Percentiles rank a stretch among this genome's conserved stretches.
phyloP scores from a whole-genome alignment of 2,797 vertebrate species.

The Moxostoma hubbsi region DNA sequence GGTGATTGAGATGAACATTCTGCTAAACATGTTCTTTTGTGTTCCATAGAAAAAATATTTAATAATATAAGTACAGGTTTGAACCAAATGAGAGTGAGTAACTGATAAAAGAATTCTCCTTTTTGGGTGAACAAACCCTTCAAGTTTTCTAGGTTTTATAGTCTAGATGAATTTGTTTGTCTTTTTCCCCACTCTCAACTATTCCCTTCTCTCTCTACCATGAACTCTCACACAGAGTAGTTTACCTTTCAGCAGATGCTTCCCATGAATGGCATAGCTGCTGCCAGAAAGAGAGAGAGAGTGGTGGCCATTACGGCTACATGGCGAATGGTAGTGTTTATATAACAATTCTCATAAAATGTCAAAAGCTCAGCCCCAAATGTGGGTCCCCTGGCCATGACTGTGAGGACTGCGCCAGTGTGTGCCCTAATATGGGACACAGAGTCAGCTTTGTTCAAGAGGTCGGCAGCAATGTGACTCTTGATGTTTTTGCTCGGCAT shows the following conservation, averaged over 20 bases:
- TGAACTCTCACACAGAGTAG: not conserved
- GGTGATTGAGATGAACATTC: no score
- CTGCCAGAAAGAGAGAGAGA: slow-evolving; percentile 32
- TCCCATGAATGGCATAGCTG: slow-evolving; percentile 29
- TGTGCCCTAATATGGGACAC: slow-evolving; percentile 46
- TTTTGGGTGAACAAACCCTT: no score
- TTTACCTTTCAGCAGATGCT: slow-evolving; percentile 32
- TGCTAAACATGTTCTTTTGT: no score
- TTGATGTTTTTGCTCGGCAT: slow-evolving; percentile 47
- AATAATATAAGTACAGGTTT: no score
- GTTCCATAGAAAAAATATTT: no score
- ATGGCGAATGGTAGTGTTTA: slow-evolving; percentile 50
- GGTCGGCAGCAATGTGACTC: slow-evolving; percentile 53
- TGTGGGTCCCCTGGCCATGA: slow-evolving; percentile 54
- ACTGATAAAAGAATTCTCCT: no score
- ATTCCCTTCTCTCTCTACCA: no score
- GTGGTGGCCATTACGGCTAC: slow-evolving; percentile 46
- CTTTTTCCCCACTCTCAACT: slow-evolving; percentile 3
- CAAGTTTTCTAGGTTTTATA: slow-evolving; percentile 5
- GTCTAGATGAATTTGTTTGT: slow-evolving; percentile 26
- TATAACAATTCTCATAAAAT: slow-evolving; percentile 53
- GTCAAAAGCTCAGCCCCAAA: slow-evolving; percentile 56
- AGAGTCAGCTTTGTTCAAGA: slow-evolving; percentile 62
- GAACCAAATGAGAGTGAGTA: no score
- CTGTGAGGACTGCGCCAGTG: slow-evolving; percentile 24